Base-by-base conservation (phyloP, 2,113 vertebrate species). In the Phylloscopus whistleri region DNA sequence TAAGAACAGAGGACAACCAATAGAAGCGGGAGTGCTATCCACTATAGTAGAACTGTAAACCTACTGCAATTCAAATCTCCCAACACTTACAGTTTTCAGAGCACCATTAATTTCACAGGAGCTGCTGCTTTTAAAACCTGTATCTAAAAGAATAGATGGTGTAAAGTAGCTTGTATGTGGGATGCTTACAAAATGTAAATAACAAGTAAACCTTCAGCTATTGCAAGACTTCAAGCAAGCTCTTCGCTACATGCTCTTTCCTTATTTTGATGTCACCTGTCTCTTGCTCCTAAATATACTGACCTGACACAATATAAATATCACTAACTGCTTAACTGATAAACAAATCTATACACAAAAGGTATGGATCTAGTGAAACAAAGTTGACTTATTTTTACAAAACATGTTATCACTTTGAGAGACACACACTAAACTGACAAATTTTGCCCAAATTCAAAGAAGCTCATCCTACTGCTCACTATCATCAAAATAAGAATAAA, bases 1-100 rank as follows among this genome's bases (percentile, higher is more conserved):
- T 44, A 84, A 78, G 30, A 81, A 88, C 3, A 69, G 24, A 49
- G 30, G 20, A 90, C 46, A 73, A 66, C 7, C 46, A 93, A 53
- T 1, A 51, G 64, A 63, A 75, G 6, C 1, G 8, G 16, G 5
- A 78, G 39, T 0, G 1, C 20, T 63, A 74, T 26, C 28, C n/a
- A 37, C 4, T 13, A 33, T 1, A 2, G 68, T 4, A 70, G 59
- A 89, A 81, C 8, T 23, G 11, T n/a, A 81, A 78, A 66, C 7
- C 43, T 78, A 82, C 16, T 67, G 23, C n/a, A 88, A 21, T 23
- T 64, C 58, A 69, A 46, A 8, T 67, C 46, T 63, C 35, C 31
- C 48, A 67, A 33, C 8, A 30, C n/a, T 27, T 41, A 31, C 10
- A 27, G 37, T 58, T 90, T 43, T 55, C 56, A 37, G 27, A 86